Conservation (phyloP, 35 echinoderm and acorn worm species). For the Ophioderma brevispina region DNA sequence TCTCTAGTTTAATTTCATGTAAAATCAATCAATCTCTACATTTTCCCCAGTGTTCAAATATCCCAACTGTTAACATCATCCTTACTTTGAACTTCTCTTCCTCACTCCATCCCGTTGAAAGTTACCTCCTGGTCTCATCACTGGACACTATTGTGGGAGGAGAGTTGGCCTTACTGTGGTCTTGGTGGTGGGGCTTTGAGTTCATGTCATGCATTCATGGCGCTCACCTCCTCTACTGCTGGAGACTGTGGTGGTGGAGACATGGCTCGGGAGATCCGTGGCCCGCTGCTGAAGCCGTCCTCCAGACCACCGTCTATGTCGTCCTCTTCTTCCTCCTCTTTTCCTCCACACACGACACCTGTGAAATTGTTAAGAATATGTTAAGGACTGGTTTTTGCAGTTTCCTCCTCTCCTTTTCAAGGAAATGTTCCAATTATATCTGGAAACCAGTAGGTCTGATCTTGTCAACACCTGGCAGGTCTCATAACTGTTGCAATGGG, state of each 20-base stretch:
- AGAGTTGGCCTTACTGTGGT: neutral
- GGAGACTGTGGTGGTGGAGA: neutral
- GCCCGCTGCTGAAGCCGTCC: neutral
- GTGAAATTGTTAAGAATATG: no score
- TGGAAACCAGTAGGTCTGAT: no score
- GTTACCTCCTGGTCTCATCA: constrained; percentile 8
- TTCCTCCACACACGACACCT: neutral
- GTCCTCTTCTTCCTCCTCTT: constrained; percentile 29
- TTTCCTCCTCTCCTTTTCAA: no score
- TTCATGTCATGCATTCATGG: neutral
- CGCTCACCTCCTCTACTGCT: neutral
- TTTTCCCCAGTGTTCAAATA: no score
- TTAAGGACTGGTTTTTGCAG: no score
- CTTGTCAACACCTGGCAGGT: no score
- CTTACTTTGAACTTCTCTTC: no score
- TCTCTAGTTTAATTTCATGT: no score
- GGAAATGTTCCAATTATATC: no score
- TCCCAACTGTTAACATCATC: no score
- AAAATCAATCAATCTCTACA: no score
- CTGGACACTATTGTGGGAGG: constrained; percentile 4
- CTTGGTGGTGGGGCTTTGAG: neutral
- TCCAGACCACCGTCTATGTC: neutral
- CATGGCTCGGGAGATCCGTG: neutral
- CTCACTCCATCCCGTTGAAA: constrained; percentile 50
- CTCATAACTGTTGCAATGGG: no score